Percentiles rank a stretch among this genome's conserved stretches.
Conservation (phyloP, 2,113 vertebrate genomes). For the Pionites leucogaster region DNA sequence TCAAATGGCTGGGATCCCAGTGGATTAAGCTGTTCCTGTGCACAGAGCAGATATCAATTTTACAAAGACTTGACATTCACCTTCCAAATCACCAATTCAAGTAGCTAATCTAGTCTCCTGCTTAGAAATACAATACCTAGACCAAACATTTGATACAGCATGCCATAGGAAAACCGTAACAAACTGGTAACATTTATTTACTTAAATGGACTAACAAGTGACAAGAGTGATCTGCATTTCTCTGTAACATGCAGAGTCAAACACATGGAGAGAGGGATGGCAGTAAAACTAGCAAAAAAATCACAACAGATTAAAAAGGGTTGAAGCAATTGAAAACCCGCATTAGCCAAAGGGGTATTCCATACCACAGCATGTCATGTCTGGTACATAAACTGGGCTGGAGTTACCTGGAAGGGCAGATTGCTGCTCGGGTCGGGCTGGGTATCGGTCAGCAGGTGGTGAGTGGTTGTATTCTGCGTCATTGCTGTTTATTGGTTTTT, state of each 20-base stretch:
- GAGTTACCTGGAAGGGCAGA: not conserved
- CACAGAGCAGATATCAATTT: not conserved
- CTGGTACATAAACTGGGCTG: not conserved
- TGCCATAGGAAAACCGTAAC: not conserved
- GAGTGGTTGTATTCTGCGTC: not conserved
- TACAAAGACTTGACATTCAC: not conserved
- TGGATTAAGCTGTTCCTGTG: not conserved
- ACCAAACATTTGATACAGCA: accelerated
- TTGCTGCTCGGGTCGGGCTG: not conserved
- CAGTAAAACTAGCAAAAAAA: not conserved
- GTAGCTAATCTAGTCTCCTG: not conserved
- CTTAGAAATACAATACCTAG: not conserved
- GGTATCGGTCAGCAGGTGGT: not conserved
- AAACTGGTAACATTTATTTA: not conserved
- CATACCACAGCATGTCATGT: not conserved
- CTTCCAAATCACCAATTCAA: not conserved
- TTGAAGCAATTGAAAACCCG: not conserved
- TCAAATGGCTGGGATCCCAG: not conserved
- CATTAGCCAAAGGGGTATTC: not conserved
- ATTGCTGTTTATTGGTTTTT: not conserved
- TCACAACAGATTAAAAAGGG: not conserved
- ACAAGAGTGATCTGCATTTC: not conserved
- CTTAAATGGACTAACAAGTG: not conserved
- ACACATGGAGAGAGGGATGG: accelerated
- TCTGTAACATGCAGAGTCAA: not conserved